phyloP scores from a whole-genome alignment of 1,140 invertebrate genomes.

The Sinonovacula constricta region DNA sequence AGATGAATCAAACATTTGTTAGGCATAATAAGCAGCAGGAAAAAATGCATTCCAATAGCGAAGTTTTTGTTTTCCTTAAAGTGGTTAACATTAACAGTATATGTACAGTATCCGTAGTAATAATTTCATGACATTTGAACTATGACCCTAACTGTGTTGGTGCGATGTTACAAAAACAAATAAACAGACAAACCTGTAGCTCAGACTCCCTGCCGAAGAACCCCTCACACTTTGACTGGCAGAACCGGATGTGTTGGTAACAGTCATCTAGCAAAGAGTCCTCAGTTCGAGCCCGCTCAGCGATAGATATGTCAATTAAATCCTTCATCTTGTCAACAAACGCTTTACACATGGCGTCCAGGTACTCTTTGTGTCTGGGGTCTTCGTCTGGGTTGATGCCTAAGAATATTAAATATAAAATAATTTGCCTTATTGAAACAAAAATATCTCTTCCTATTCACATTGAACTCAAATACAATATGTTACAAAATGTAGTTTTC shows the following conservation, averaged over 20 bases:
- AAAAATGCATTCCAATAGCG: neutral
- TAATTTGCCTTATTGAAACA: no score
- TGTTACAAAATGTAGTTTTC: no score
- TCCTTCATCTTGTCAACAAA: slow-evolving; percentile 55
- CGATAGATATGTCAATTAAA: slow-evolving; percentile 59
- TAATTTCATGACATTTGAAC: neutral
- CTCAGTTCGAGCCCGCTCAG: slow-evolving; percentile 29
- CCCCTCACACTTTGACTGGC: slow-evolving; percentile 60
- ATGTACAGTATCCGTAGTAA: neutral
- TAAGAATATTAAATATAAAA: no score
- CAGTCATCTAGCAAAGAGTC: slow-evolving; percentile 56
- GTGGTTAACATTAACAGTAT: neutral
- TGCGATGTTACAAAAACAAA: neutral
- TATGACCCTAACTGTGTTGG: neutral
- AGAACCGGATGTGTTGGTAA: slow-evolving; percentile 65
- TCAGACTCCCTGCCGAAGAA: slow-evolving; percentile 63
- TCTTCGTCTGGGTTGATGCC: slow-evolving; percentile 62
- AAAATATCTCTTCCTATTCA: no score
- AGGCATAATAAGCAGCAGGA: neutral
- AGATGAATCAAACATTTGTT: no score
- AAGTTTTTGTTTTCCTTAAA: neutral
- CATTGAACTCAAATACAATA: no score
- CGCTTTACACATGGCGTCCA: slow-evolving; percentile 59
- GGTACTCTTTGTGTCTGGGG: slow-evolving; percentile 61
- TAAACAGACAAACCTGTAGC: slow-evolving; percentile 53